Percentiles rank a stretch among this genome's conserved stretches.
Conservation (phyloP, 1,140 invertebrate species). For the Drosophila murphyi region DNA sequence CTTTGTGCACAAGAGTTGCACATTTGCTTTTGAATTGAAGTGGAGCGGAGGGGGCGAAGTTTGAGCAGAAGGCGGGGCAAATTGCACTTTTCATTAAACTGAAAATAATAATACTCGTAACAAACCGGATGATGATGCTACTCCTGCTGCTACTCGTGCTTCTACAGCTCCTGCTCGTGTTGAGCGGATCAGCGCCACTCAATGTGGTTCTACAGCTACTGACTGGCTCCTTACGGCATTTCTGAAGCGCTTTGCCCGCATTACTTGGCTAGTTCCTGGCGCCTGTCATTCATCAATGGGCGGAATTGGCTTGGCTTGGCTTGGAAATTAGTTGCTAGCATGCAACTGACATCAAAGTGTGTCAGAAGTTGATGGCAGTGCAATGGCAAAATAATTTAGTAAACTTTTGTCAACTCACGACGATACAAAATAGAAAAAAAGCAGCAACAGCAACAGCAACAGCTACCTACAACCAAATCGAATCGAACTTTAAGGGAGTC, state of each 20-base stretch:
- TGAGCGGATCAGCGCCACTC: conserved; percentile 26
- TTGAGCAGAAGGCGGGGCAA: conserved; percentile 13
- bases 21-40: conserved; percentile 66
- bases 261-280: conserved; percentile 37
- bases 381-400: conserved; percentile 75
- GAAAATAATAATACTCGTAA: conserved; percentile 55
- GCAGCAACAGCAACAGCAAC: background rate
- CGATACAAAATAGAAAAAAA: conserved; percentile 27
- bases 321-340: conserved; percentile 69
- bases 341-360: conserved; percentile 78
- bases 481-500: conserved; percentile 42
- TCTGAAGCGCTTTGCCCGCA: conserved; percentile 46
- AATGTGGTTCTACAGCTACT: conserved; percentile 10
- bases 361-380: conserved; percentile 59
- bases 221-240: conserved; percentile 30
- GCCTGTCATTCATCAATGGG: conserved; percentile 66
- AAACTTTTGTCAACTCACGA: conserved; percentile 73
- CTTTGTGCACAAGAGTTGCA: conserved; percentile 65
- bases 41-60: conserved; percentile 19
- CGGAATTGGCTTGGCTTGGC: background rate
- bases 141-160: conserved; percentile 11
- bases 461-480: background rate
- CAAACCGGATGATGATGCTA: conserved; percentile 31
- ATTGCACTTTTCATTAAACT: conserved; percentile 81
- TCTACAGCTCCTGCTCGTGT: conserved; percentile 16